Percentiles rank a stretch among this genome's conserved stretches.
phyloP scores from a whole-genome alignment of 2,888 invertebrate species.

The Machimus rusticus region DNA sequence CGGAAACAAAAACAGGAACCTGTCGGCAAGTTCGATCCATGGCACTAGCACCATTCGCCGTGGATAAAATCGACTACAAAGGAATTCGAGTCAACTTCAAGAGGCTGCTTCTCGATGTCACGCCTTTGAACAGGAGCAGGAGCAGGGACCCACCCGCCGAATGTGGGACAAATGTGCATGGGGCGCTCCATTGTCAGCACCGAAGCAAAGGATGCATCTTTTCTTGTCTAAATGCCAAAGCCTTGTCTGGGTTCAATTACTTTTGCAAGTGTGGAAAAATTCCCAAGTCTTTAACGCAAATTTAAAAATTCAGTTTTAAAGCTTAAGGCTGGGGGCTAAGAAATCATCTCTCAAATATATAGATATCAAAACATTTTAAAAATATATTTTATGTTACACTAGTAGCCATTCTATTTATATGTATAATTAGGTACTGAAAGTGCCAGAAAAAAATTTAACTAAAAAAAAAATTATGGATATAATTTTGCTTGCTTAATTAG shows the following conservation, averaged over 20 bases:
- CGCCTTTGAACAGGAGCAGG: too few relatives aligned
- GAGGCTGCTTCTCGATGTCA: background rate
- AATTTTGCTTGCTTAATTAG: too few relatives aligned
- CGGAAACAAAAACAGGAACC: background rate
- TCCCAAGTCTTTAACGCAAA: background rate
- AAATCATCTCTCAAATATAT: too few relatives aligned
- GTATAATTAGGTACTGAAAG: too few relatives aligned
- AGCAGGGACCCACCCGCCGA: background rate
- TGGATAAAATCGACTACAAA: background rate
- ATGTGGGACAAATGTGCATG: background rate
- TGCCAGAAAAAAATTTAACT: too few relatives aligned
- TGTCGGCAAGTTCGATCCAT: background rate
- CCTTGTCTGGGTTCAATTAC: background rate
- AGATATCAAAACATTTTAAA: too few relatives aligned
- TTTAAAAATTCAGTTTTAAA: too few relatives aligned
- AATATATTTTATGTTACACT: too few relatives aligned
- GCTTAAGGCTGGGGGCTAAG: too few relatives aligned
- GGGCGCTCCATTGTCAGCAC: background rate
- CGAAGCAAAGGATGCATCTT: background rate
- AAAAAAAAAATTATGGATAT: too few relatives aligned
- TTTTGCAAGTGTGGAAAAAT: background rate
- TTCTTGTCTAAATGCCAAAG: background rate
- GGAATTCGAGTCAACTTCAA: background rate
- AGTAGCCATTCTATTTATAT: too few relatives aligned
- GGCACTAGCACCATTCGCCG: background rate